Evolutionary conservation across 2,113 vertebrate genomes (phyloP).

Genomic region (Brienomyrus longianalis): DNA sequence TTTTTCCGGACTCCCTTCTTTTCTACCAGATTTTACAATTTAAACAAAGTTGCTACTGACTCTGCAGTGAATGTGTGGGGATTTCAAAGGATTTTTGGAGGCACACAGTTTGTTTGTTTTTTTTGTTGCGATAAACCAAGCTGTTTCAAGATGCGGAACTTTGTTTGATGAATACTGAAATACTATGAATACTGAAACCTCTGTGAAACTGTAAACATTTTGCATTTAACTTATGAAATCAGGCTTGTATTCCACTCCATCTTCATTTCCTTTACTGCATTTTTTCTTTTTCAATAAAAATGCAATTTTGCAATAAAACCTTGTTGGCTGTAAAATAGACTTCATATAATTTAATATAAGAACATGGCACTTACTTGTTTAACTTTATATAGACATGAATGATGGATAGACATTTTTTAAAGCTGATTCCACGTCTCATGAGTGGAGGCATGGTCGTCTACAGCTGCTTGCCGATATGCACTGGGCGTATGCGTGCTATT

Average conservation of each 20-base stretch:
- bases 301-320: background rate
- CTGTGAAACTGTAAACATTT: background rate
- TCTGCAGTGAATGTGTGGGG: background rate
- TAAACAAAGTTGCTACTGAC: background rate
- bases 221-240: background rate
- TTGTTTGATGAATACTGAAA: background rate
- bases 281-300: background rate
- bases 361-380: background rate
- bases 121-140: background rate
- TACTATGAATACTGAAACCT: background rate
- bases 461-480: background rate
- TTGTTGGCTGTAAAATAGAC: background rate
- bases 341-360: background rate
- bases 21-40: background rate
- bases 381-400: background rate
- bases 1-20: background rate
- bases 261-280: background rate
- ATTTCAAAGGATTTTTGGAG: background rate
- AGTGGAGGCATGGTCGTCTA: background rate
- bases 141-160: background rate
- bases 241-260: background rate
- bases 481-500: background rate
- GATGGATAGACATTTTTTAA: background rate
- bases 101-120: background rate
- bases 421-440: background rate